Percentiles rank a stretch among this genome's conserved stretches.
Conservation (phyloP, 2,797 vertebrate species). For the Mus spretus region DNA sequence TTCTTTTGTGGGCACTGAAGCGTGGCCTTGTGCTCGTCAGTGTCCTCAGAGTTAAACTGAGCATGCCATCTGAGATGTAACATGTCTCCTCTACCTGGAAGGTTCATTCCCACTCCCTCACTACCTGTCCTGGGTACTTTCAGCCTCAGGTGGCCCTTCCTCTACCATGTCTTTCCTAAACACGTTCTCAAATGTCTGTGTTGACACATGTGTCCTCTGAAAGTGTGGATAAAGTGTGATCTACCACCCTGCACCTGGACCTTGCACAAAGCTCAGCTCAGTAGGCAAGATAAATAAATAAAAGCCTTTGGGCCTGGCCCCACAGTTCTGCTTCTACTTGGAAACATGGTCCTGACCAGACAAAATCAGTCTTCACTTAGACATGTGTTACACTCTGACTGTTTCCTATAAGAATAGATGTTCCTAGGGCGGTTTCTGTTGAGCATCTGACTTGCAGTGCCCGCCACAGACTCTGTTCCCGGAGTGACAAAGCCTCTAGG, state of each 20-base stretch:
- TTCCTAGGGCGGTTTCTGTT: slow-evolving; percentile 4
- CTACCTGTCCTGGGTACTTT: not conserved
- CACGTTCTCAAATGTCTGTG: not conserved
- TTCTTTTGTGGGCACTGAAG: not conserved
- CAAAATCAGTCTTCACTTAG: slow-evolving; percentile 3
- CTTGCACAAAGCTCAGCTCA: not conserved
- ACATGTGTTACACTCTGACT: slow-evolving; percentile 27
- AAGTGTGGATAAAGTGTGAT: not conserved
- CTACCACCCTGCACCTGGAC: not conserved
- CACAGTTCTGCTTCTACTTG: not conserved
- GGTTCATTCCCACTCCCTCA: not conserved
- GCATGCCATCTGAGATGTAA: not conserved
- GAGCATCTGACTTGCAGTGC: not conserved
- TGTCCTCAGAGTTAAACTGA: not conserved
- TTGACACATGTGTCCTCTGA: not conserved
- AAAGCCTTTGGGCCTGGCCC: not conserved
- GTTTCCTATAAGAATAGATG: slow-evolving; percentile 39
- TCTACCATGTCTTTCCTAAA: not conserved
- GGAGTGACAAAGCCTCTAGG: not conserved
- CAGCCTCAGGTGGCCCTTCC: not conserved
- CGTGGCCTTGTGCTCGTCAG: not conserved
- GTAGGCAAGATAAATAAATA: not conserved
- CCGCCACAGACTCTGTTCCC: slow-evolving; percentile 30
- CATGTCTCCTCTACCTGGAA: not conserved
- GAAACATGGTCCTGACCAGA: not conserved